Conservation (phyloP, 2,113 vertebrate genomes). For the Guaruba guarouba region DNA sequence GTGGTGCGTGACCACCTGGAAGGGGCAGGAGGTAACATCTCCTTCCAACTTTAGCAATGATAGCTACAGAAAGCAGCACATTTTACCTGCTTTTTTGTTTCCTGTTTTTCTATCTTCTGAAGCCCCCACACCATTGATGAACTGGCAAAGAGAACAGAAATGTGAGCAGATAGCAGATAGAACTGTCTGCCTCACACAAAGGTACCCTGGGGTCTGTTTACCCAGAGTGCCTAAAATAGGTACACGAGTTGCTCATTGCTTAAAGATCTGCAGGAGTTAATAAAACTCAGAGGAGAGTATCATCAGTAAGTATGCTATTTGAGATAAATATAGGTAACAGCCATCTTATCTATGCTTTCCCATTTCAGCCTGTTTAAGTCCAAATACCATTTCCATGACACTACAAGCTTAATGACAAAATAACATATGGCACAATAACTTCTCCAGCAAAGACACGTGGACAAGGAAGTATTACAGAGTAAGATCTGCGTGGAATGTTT, state of each 20-base stretch:
- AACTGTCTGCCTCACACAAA: not conserved
- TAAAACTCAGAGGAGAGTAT: conserved; percentile 45
- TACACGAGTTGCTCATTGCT: conserved; percentile 45
- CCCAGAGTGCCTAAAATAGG: not conserved
- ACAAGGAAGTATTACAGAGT: conserved; percentile 19
- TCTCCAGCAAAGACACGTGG: conserved; percentile 26
- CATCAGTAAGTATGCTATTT: not conserved
- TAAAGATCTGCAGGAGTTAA: conserved; percentile 35
- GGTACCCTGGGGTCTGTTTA: not conserved
- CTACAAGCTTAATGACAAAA: conserved; percentile 51
- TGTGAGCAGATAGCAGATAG: rapidly evolving
- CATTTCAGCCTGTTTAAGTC: conserved; percentile 48
- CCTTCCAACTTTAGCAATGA: not conserved
- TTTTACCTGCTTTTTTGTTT: not conserved
- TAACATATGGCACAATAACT: conserved; percentile 19
- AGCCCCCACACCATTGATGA: not conserved
- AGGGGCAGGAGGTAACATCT: not conserved
- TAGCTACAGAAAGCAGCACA: not conserved
- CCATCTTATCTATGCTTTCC: conserved; percentile 23
- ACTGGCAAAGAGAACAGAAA: not conserved
- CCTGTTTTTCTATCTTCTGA: not conserved
- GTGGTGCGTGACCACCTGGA: not conserved
- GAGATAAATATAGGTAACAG: not conserved
- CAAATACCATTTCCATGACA: conserved; percentile 38
- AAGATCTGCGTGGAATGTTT: not conserved